phyloP scores from a whole-genome alignment of 2,113 vertebrate genomes.

The Lagopus leucura region DNA sequence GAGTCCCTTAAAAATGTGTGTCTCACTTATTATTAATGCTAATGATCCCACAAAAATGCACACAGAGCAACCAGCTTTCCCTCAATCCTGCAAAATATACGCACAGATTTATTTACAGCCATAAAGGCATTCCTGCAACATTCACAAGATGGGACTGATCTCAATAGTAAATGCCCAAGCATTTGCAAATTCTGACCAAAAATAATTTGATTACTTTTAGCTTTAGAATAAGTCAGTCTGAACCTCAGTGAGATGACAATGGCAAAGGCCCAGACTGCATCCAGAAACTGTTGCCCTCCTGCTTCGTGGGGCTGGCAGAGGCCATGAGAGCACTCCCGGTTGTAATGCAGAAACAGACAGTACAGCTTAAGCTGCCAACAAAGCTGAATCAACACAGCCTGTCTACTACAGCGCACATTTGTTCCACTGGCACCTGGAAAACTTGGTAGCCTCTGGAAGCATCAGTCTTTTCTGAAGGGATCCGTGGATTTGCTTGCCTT shows the following conservation, averaged over 20 bases:
- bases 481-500: not conserved
- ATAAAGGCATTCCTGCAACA: not conserved
- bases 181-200: not conserved
- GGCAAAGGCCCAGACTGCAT: not conserved
- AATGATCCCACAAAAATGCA: not conserved
- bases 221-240: not conserved
- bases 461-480: not conserved
- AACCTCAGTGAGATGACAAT: fast-evolving
- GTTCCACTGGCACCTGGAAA: not conserved
- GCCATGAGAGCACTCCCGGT: fast-evolving
- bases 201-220: not conserved
- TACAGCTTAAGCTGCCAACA: not conserved
- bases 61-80: fast-evolving
- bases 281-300: not conserved
- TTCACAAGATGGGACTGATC: not conserved
- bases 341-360: not conserved
- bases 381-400: not conserved
- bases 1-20: not conserved
- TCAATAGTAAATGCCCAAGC: not conserved
- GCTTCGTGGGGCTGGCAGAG: not conserved
- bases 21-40: not conserved
- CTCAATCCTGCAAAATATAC: not conserved
- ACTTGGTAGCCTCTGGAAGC: not conserved
- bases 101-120: not conserved
- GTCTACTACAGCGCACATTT: not conserved